phyloP scores from a whole-genome alignment of 2,113 vertebrate genomes.

The Pteronura brasiliensis region DNA sequence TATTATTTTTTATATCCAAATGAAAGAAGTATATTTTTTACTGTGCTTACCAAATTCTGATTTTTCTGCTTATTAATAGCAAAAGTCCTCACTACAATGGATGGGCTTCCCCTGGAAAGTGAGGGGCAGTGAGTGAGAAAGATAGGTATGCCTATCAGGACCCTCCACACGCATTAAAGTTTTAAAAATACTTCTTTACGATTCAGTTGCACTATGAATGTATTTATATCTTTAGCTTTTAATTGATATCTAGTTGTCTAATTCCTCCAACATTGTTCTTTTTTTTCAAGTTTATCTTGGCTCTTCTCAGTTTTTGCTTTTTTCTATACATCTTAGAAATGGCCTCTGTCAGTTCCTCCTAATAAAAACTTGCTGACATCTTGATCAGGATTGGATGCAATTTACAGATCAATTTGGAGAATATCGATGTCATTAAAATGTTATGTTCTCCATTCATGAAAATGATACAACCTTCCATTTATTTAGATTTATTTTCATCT shows the following conservation, averaged over 20 bases:
- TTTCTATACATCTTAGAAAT: neutral
- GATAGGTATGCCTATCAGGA: neutral
- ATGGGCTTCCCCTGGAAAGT: neutral
- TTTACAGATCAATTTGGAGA: neutral
- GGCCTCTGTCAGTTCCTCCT: neutral
- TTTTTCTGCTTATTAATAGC: neutral
- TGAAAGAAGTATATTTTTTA: too few species aligned
- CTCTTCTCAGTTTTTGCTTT: constrained; percentile 6
- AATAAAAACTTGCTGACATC: neutral
- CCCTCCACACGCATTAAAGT: neutral
- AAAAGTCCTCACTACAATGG: neutral
- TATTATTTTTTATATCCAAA: too few species aligned
- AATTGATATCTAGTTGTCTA: neutral
- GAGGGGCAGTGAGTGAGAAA: neutral
- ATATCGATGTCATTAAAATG: neutral
- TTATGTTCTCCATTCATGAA: neutral
- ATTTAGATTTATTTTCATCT: constrained; percentile 6
- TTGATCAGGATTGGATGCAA: neutral
- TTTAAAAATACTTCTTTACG: neutral
- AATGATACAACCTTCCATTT: neutral
- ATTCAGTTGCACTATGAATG: neutral
- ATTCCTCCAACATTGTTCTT: neutral
- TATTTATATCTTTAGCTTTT: neutral
- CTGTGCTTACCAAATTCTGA: too few species aligned
- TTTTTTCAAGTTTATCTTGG: neutral